Evolutionary conservation across 2,797 vertebrate genomes (phyloP), one percentile per base, ranked within the genome.

Genomic region (Platyrinchus mystaceus): DNA sequence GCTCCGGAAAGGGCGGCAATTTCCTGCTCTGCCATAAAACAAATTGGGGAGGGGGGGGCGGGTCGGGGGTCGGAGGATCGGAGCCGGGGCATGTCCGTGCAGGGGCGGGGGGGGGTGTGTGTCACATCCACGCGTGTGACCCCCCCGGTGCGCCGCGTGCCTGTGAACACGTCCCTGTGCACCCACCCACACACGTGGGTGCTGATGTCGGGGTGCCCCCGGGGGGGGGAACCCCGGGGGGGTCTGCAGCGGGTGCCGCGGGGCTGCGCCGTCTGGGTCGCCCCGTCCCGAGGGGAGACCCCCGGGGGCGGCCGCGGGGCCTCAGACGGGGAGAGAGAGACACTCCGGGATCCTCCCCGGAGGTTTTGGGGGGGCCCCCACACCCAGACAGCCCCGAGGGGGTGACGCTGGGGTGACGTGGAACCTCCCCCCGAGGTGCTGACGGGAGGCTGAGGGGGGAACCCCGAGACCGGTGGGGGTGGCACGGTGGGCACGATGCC

Each of bases 401-500:
- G 36, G 6, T 46, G 85, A 41, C 6, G 13, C 81, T 15, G 85
- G 10, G 73, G 14, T 75, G 80, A 28, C 2, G 14, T 6, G 3
- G 76, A 22, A 50, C 6, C 41, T 4, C 53, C 53, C 15, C 19
- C 0, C 6, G 14, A 36, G 74, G 58, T 56, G 68, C 43, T 63
- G 73, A 36, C 8, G 15, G 55, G 55, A 58, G 24, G 13, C 6
- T 0, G 59, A 28, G 28, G 41, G n/a, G 50, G 23, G 64, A 30
- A 59, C 44, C 28, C 37, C 1, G 20, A 15, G 14, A 12, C 23
- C 28, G 50, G 4, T 0, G 7, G 14, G 7, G 37, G 12, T 34
- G 84, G 36, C 49, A 7, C 6, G 0, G 39, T 0, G 47, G 43
- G 58, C 30, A 34, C 7, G 0, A 3, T 12, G 55, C 28, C 13